Evolutionary conservation across 2,113 vertebrate species (phyloP), one percentile per base, ranked within the genome.

Genomic region (Neomonachus schauinslandi): DNA sequence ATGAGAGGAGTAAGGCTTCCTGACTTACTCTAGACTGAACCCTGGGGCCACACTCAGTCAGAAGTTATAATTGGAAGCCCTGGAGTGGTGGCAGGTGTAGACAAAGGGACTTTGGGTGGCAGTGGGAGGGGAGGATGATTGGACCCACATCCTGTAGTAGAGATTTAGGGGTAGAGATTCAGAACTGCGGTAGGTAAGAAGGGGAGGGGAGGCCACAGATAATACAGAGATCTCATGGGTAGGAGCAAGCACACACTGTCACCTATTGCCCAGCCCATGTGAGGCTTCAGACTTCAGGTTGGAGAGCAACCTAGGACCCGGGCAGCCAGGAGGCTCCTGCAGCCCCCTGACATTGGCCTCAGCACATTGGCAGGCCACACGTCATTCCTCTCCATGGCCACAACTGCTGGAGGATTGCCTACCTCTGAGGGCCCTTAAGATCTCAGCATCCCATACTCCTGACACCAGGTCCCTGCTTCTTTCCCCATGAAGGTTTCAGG

Each of bases 1-100:
- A 99, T 99, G 99, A 99, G 99, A 99, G 99, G 99, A 98, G 99
- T 99, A 99, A 98, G 99, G n/a, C 33, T 95, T n/a, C 86, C 31
- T 84, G 90, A 65, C 67, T 83, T 87, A 46, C 33, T 77, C 1
- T 19, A 74, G 39, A 21, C 22, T 31, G 51, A 67, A 24, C 61
- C 42, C 86, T 8, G 33, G 83, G 77, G 46, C 39, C 82, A 57
- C 42, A 26, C n/a, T 93, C 39, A 59, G 24, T 87, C 67, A 77
- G 91, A 87, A 39, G 46, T 46, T 83, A 67, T 9, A 69, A 46
- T 26, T 61, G 89, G 83, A 92, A 94, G 89, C 39, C 74, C 69
- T 87, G 71, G 76, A 51, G 51, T 92, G 83, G 74, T 93, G 79
- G 82, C 95, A 39, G 36, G 33, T 76, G 72, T 84, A 92, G 87